Base-by-base conservation (phyloP, 2,113 vertebrate genomes). In the Equus przewalskii region DNA sequence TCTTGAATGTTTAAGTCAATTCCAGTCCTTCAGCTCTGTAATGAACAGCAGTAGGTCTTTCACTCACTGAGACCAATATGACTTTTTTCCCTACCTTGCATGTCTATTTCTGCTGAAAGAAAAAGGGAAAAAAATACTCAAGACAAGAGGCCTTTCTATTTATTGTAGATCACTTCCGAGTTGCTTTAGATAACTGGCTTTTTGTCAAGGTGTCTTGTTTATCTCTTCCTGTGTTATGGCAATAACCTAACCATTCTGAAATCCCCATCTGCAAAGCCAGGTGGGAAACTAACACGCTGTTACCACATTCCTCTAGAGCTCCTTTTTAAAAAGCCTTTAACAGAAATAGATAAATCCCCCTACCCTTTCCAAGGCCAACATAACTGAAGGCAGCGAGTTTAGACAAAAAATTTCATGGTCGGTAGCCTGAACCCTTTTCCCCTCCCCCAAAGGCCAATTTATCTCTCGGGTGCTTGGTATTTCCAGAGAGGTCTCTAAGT, bases 151-250 rank as follows among this genome's bases (percentile, higher is more conserved):
- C 7, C 64, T 84, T 91, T 96, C 83, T 81, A 30, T 64, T 91
- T 84, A 70, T 36, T 62, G 46, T 46, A 70, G 30, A 91, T 46
- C 75, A 85, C 36, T 67, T 92, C 69, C 2, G 62, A 67, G 60
- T 89, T 78, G 75, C 56, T 95, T 82, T 19, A 62, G 46, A 92
- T n/a, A 94, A 69, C 36, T 94, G 72, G 5, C n/a, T 89, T 94
- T 82, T 82, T 72, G 95, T 96, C 75, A 51, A n/a, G 30, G 51
- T 84, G n/a, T 87, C 94, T 73, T 92, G 62, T 95, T 95, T 96
- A 67, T 93, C 56, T 89, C 76, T 96, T 49, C 81, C 30, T 82
- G 46, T 67, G 44, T 97, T 94, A 36, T 28, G 5, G 28, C 13
- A 44, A 80, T 82, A 94, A 89, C n/a, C 30, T 33, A 56, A 41